phyloP scores from a whole-genome alignment of 2,797 vertebrate species.

The Nannoperca obscura region DNA sequence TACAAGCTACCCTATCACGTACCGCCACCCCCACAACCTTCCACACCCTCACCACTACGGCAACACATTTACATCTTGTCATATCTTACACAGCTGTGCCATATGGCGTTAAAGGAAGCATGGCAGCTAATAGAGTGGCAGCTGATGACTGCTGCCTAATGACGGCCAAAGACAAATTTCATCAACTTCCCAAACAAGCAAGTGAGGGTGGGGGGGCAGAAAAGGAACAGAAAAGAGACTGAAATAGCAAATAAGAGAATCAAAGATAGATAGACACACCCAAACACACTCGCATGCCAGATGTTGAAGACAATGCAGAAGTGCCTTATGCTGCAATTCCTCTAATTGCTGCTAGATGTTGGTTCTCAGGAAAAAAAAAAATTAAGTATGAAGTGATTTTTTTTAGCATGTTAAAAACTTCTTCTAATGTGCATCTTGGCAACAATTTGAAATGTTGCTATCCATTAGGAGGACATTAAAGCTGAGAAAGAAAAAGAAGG shows the following conservation, averaged over 20 bases:
- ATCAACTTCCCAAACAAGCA: constrained; percentile 83
- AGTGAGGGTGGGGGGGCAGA: background rate
- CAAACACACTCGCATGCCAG: constrained; percentile 3
- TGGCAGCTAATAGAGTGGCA: constrained; percentile 86
- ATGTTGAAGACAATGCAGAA: background rate
- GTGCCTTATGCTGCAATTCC: background rate
- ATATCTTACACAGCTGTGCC: constrained; percentile 82
- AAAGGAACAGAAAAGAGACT: background rate
- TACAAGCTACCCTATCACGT: constrained; percentile 34
- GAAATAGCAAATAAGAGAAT: background rate
- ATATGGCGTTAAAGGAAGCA: constrained; percentile 86
- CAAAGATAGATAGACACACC: constrained; percentile 17
- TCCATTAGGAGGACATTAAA: constrained; percentile 24
- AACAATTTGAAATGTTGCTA: constrained; percentile 11
- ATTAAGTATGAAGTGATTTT: too few species aligned
- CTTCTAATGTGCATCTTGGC: constrained; percentile 7
- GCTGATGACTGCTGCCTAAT: constrained; percentile 83
- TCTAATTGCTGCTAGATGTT: too few species aligned
- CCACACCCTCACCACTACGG: constrained; percentile 40
- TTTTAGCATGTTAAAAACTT: constrained; percentile 11
- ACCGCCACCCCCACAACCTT: constrained; percentile 19
- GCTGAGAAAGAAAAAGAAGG: background rate
- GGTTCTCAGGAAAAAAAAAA: background rate
- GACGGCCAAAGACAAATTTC: constrained; percentile 85
- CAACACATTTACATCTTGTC: constrained; percentile 84